Evolutionary conservation across 2,797 vertebrate species (phyloP), one percentile per base, ranked within the genome.

Genomic region (Merluccius polli): DNA sequence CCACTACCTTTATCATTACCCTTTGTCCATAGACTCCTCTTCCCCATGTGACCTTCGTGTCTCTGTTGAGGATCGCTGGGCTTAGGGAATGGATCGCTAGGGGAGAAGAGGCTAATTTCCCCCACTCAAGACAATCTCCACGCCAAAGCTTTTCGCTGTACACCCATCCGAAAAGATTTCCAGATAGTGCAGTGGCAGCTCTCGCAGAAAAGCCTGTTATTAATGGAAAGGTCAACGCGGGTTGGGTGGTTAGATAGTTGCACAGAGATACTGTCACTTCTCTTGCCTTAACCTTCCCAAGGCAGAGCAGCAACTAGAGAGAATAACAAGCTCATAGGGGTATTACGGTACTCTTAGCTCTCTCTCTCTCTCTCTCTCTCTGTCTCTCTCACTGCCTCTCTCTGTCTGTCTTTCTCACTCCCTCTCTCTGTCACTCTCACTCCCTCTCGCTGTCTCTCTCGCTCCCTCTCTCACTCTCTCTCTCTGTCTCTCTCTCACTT

Each of bases 161-260:
- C 59, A 27, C 59, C 59, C 59, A 4, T 89, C 83, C 81, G 69
- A 79, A 59, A 48, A 81, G 80, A 76, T 76, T 77, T 84, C 72
- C 70, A 81, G 78, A 87, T 77, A 84, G 86, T 48, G 24, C 75
- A 74, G 78, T 41, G 75, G 74, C 82, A 78, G 81, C 68, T 82
- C 82, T 83, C 10, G 2, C 59, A 10, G 59, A 88, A 85, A 89
- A 85, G 82, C 85, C 86, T 90, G 78, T 89, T 90, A 92, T 93
- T 93, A 92, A 90, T 90, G 88, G 87, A 90, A 93, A 93, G 91
- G 91, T 92, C 91, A 92, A 78, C 79, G 79, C 84, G 78, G 83
- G 86, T 84, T 86, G 87, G 85, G 85, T 79, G 84, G 85, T 86
- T 79, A 81, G 87, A 88, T 86, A 79, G 78, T 75, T 79, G 78